Conservation (phyloP, 1,140 invertebrate species). For the Archivesica marissinica region DNA sequence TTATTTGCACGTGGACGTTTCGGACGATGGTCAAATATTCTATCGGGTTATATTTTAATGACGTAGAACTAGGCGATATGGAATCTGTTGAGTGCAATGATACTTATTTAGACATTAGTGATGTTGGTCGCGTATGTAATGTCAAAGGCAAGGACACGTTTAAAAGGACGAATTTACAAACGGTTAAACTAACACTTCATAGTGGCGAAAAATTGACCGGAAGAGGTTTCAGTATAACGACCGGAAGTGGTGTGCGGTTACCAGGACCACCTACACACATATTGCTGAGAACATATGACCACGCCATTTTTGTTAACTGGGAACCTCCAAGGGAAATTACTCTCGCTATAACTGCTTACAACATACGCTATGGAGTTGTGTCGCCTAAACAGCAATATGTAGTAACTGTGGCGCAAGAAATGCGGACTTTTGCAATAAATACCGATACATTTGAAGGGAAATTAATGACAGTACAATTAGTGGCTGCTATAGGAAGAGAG, state of each 20-base stretch:
- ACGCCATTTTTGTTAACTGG: slow-evolving; percentile 12
- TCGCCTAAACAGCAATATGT: neutral
- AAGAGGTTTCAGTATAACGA: neutral
- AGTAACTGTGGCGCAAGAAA: neutral
- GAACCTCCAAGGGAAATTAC: slow-evolving; percentile 9
- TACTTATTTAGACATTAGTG: slow-evolving; percentile 13
- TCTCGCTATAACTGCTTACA: neutral
- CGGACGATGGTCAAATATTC: neutral
- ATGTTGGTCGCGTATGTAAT: slow-evolving; percentile 3
- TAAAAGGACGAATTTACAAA: neutral
- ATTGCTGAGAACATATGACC: neutral
- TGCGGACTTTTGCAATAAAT: slow-evolving; percentile 34
- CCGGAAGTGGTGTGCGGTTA: neutral
- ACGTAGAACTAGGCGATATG: neutral
- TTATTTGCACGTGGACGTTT: slow-evolving; percentile 29
- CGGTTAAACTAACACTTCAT: neutral
- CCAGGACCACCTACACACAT: slow-evolving; percentile 20
- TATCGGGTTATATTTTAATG: neutral
- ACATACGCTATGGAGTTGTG: slow-evolving; percentile 3
- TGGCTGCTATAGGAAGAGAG: neutral
- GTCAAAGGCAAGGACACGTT: neutral
- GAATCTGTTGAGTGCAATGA: neutral
- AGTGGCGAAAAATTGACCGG: neutral
- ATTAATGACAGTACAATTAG: neutral
- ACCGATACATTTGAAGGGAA: slow-evolving; percentile 31